Percentiles rank a stretch among this genome's conserved stretches.
These are phyloP conservation scores for Tribolium madens DNA, from an alignment of 1,140 invertebrate genomes.

Conservation along the genomic window DNA sequence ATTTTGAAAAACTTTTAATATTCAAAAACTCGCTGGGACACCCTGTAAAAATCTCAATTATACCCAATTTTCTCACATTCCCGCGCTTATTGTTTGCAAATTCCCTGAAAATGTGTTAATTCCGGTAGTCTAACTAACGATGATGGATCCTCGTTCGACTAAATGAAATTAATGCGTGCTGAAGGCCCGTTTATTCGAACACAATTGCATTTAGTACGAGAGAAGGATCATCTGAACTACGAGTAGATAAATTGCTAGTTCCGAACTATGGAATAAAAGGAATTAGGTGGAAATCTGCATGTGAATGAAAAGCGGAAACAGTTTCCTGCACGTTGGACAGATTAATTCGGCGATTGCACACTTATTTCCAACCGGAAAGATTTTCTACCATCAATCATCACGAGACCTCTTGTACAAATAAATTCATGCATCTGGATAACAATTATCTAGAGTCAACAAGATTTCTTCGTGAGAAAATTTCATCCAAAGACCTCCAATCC, in stretches of 20 bases:
- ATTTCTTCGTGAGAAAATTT: neutral
- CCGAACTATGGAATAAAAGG: constrained; percentile 26
- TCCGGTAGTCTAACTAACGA: neutral
- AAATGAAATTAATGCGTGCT: constrained; percentile 7
- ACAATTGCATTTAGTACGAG: constrained; percentile 20
- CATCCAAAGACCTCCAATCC: neutral
- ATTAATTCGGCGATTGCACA: constrained; percentile 20
- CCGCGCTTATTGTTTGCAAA: no score
- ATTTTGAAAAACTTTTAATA: no score
- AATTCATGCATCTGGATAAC: neutral
- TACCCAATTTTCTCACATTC: no score
- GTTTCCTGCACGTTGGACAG: constrained; percentile 27
- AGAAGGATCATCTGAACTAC: constrained; percentile 17
- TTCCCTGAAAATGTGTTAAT: neutral
- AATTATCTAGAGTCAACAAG: neutral
- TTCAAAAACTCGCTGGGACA: no score
- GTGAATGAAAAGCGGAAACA: constrained; percentile 30
- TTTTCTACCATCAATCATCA: neutral
- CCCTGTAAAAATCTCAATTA: no score
- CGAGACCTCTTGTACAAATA: neutral
- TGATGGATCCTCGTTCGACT: neutral
- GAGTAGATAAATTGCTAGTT: constrained; percentile 12
- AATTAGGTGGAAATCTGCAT: constrained; percentile 38
- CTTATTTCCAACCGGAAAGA: neutral
- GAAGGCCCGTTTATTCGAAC: constrained; percentile 1